Conservation (phyloP, 2,888 invertebrate genomes). For the Epinotia demarniana region DNA sequence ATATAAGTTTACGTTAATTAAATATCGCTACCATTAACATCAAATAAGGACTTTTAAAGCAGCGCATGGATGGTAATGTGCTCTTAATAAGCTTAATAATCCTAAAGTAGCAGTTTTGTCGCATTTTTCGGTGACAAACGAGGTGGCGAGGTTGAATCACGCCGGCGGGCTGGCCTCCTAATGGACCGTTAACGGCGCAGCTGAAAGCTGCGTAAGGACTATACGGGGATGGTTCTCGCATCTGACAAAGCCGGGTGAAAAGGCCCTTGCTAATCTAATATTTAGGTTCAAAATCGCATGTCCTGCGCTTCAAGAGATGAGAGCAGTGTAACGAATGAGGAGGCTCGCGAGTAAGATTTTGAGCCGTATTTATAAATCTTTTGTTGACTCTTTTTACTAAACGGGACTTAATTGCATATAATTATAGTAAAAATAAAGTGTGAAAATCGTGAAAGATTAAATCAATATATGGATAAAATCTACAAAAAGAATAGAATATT, state of each 20-base stretch:
- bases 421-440: too few relatives aligned
- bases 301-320: background rate
- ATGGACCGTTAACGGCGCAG: constrained; percentile 31
- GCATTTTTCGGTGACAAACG: constrained; percentile 36
- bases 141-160: constrained; percentile 37
- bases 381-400: too few relatives aligned
- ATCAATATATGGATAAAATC: too few relatives aligned
- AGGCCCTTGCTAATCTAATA: background rate
- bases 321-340: background rate
- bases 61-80: constrained; percentile 19
- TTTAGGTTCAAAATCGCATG: background rate
- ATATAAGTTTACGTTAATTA: background rate
- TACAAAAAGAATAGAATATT: too few relatives aligned
- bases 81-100: constrained; percentile 20
- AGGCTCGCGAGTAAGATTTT: background rate
- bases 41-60: background rate
- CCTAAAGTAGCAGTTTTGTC: constrained; percentile 21
- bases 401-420: too few relatives aligned
- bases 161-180: constrained; percentile 17
- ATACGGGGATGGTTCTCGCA: background rate
- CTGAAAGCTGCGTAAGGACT: constrained; percentile 24
- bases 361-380: background rate
- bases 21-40: background rate
- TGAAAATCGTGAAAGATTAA: too few relatives aligned
- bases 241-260: background rate